These are phyloP conservation scores for Furcula furcula DNA, from an alignment of 2,888 invertebrate genomes.

Conservation along the genomic window DNA sequence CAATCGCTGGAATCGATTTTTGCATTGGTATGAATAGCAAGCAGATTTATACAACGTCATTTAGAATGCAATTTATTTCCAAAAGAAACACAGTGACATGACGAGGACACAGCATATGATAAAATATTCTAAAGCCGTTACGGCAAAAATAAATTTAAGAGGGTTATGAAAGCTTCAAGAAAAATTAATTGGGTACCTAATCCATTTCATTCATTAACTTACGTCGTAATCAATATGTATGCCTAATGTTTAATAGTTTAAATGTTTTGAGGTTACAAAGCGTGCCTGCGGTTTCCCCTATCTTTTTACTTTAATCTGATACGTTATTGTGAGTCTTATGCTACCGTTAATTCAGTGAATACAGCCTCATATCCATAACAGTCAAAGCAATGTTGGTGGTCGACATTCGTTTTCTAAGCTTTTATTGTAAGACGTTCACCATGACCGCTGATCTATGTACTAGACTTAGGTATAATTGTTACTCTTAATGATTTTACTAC, in stretches of 20 bases:
- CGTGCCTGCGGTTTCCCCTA: slow-evolving; percentile 24
- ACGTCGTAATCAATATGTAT: slow-evolving; percentile 10
- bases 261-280: slow-evolving; percentile 23
- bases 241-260: slow-evolving; percentile 28
- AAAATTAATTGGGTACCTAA: no score
- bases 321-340: neutral
- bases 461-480: slow-evolving; percentile 49
- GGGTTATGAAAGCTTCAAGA: no score
- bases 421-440: slow-evolving; percentile 65
- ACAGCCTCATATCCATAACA: neutral
- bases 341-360: neutral
- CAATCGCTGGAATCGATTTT: neutral
- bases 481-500: slow-evolving; percentile 55
- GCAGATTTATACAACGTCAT: neutral
- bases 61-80: neutral
- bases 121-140: neutral
- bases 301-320: slow-evolving; percentile 3
- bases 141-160: neutral
- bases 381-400: slow-evolving; percentile 39
- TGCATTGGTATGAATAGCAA: neutral
- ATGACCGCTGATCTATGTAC: slow-evolving; percentile 60
- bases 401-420: slow-evolving; percentile 49
- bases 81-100: neutral
- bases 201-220: neutral
- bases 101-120: neutral